Evolutionary conservation across 2,797 vertebrate genomes (phyloP).

Genomic region (Picus viridis): DNA sequence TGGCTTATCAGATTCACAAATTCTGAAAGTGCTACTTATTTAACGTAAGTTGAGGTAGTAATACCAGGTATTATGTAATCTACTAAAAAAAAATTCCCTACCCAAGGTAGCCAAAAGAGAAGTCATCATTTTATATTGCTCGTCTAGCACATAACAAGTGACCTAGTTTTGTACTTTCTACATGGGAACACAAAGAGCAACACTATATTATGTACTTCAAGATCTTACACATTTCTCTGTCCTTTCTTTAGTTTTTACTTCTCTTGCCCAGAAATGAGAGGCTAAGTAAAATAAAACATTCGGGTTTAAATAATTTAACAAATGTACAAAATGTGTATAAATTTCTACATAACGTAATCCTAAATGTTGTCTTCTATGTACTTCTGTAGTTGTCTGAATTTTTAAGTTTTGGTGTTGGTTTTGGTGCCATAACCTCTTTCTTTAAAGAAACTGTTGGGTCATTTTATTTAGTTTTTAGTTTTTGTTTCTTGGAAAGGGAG

Average conservation of each 20-base stretch:
- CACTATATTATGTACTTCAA: not conserved
- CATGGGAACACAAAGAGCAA: slow-evolving; percentile 14
- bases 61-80: slow-evolving; percentile 19
- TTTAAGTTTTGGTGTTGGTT: not conserved
- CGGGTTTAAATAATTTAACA: not conserved
- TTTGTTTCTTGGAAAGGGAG: not conserved
- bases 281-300: not conserved
- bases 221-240: slow-evolving; percentile 3
- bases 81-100: not conserved
- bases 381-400: not conserved
- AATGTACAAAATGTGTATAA: not conserved
- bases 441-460: not conserved
- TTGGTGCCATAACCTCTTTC: not conserved
- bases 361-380: not conserved
- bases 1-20: slow-evolving; percentile 17
- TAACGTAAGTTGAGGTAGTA: slow-evolving; percentile 28
- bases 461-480: not conserved
- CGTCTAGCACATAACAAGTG: not conserved
- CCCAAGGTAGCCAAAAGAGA: not conserved
- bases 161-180: slow-evolving; percentile 31
- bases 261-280: not conserved
- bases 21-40: slow-evolving; percentile 14
- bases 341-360: not conserved
- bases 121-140: not conserved
- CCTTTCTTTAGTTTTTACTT: not conserved